A percentile compares a stretch with the other conserved stretches of the same genome.
Conservation (phyloP, 2,113 vertebrate species). For the Platanista minor region DNA sequence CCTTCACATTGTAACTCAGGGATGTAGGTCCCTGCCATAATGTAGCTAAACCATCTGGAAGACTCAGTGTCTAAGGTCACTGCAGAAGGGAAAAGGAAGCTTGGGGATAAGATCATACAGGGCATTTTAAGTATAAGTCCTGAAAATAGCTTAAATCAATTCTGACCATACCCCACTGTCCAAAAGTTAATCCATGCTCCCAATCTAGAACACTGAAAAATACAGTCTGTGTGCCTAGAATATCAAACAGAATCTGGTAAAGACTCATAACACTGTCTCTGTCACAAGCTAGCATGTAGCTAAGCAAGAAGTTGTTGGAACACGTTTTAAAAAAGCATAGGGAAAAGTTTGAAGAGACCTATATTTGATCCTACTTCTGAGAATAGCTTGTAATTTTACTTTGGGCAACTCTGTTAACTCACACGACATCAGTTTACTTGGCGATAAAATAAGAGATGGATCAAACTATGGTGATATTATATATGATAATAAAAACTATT, state of each 20-base stretch:
- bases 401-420: neutral
- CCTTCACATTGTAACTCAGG: neutral
- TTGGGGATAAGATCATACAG: neutral
- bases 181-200: neutral
- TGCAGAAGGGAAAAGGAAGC: neutral
- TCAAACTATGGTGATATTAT: neutral
- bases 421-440: neutral
- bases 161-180: neutral
- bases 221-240: neutral
- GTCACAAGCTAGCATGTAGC: neutral
- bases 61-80: neutral
- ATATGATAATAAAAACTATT: neutral
- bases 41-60: neutral
- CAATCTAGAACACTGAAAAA: neutral
- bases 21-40: neutral
- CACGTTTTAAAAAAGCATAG: neutral
- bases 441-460: neutral
- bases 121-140: neutral
- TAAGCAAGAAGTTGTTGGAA: neutral
- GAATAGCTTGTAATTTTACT: neutral
- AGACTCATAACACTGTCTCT: neutral
- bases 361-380: neutral
- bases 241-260: neutral
- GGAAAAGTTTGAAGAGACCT: neutral
- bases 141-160: neutral